phyloP scores from a whole-genome alignment of 2,888 invertebrate species.

The Chironomus tentans region DNA sequence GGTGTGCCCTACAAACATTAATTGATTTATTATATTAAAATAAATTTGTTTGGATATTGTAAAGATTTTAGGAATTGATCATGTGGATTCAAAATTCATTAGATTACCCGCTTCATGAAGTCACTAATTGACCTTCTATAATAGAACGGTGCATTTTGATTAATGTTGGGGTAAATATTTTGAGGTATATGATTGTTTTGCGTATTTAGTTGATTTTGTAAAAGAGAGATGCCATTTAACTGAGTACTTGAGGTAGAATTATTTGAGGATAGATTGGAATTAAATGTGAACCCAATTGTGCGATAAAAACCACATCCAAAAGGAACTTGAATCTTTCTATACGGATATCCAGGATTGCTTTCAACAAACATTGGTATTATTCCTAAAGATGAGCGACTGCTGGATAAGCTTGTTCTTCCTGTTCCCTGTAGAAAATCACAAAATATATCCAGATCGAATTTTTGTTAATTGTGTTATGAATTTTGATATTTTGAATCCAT shows the following conservation, averaged over 20 bases:
- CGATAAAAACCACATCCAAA: neutral
- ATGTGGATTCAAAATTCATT: constrained; percentile 3
- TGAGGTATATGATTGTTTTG: neutral
- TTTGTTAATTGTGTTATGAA: neutral
- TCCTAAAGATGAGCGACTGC: neutral
- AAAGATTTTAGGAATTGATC: neutral
- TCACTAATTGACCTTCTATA: neutral
- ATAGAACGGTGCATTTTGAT: neutral
- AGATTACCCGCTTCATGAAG: neutral
- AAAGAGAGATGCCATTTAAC: neutral
- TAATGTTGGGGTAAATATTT: constrained; percentile 11
- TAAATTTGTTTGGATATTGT: neutral
- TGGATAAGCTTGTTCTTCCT: neutral
- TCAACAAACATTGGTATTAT: neutral
- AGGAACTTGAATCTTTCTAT: neutral
- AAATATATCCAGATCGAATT: no score
- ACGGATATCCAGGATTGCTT: neutral
- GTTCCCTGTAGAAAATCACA: neutral
- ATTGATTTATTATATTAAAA: neutral
- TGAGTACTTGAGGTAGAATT: neutral
- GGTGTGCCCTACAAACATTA: constrained; percentile 44
- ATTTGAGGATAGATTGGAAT: neutral
- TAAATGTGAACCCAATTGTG: neutral
- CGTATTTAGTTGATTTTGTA: neutral
- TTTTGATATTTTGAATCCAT: neutral